Evolutionary conservation across 1,140 invertebrate genomes (phyloP), one percentile per base, ranked within the genome.

Genomic region (Orchestia grillus): DNA sequence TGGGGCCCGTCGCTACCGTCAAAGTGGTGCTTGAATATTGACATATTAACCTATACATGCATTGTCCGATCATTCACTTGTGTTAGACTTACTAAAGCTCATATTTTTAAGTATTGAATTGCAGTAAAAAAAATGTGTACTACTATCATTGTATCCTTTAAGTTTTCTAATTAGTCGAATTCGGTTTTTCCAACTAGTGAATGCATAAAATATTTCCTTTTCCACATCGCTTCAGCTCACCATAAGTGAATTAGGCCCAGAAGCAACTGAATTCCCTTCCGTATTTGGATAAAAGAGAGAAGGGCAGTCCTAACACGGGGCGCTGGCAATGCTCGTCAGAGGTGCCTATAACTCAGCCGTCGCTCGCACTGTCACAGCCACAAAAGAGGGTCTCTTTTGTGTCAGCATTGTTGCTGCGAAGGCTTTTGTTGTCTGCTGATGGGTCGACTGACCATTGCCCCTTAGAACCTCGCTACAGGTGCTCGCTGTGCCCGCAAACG

Each of bases 381-480:
- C 92, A 94, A 94, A 94, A 94, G 92, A 94, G 43, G 43, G 92
- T 44, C 92, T 44, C 92, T 94, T 94, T 94, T 94, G 92, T 94
- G 92, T 94, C 92, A 94, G 44, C 92, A 94, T 94, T 94, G 92
- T 94, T 94, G 92, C 43, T 45, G 92, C 44, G 44, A 15, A 94
- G 36, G 92, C 92, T 94, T 94, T 94, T 94, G 92, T 94, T 47
- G 92, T 94, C 92, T 44, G 41, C 19, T 94, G 92, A 94, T 94
- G 92, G 92, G 44, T 94, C 43, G 92, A 94, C 92, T 94, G 92
- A 94, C 92, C 92, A 94, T 94, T 94, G 92, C 92, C 44, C 92
- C 92, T 94, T 44, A 94, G 92, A 94, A 44, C 43, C 92, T 94
- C 44, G 92, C 92, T 94, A 94, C 92, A 94, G 92, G 92, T 94